phyloP scores from a whole-genome alignment of 2,797 vertebrate species.

The Manis pentadactyla region DNA sequence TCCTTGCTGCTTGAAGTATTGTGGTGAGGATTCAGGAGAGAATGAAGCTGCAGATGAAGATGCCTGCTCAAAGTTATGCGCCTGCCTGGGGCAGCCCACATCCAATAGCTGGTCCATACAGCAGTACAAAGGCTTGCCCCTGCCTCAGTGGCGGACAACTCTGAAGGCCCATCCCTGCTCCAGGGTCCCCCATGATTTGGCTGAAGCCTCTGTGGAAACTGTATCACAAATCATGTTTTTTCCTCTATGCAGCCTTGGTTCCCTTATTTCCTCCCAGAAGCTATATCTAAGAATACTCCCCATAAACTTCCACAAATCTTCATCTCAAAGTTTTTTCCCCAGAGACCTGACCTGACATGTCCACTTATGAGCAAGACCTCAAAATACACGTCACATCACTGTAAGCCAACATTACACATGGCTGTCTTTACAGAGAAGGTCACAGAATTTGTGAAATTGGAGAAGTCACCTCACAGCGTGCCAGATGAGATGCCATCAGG shows the following conservation, averaged over 20 bases:
- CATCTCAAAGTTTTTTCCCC: background rate
- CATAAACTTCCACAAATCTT: background rate
- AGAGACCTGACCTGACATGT: background rate
- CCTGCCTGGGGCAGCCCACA: background rate
- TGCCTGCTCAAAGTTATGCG: background rate
- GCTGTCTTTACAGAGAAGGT: background rate
- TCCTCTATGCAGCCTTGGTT: background rate
- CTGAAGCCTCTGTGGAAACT: background rate
- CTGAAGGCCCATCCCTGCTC: background rate
- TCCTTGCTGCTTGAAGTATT: background rate
- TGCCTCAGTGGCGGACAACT: rapidly evolving
- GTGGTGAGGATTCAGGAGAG: background rate
- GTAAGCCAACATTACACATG: background rate
- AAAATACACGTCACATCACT: background rate
- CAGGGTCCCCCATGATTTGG: background rate
- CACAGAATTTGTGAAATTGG: background rate
- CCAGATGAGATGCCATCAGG: background rate
- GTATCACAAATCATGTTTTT: background rate
- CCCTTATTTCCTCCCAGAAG: background rate
- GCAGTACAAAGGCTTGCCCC: background rate
- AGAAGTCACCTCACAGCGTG: background rate
- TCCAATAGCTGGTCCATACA: background rate
- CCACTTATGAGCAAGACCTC: background rate
- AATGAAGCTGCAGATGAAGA: background rate
- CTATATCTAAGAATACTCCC: background rate